Evolutionary conservation across 1,140 invertebrate species (phyloP).

Genomic region (Pseudomyrmex gracilis): DNA sequence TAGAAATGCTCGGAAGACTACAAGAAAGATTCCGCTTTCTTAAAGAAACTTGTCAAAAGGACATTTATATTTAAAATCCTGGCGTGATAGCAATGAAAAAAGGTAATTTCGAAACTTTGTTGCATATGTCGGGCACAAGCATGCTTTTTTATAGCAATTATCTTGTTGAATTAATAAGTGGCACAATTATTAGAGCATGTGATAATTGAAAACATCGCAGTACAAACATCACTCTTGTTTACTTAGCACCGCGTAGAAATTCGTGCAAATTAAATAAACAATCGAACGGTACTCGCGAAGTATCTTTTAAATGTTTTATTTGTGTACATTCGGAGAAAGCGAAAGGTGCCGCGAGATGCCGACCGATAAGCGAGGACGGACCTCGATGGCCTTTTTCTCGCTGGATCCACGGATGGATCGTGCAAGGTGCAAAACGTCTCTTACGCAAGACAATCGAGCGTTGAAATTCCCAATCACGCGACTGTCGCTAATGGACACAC

Average conservation of each 20-base stretch:
- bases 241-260: not conserved
- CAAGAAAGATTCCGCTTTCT: slow-evolving; percentile 13
- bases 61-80: slow-evolving; percentile 31
- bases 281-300: slow-evolving; percentile 26
- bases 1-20: slow-evolving; percentile 8
- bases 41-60: not conserved
- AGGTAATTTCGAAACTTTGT: slow-evolving; percentile 9
- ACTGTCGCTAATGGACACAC: slow-evolving; percentile 34
- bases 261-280: slow-evolving; percentile 38
- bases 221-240: not conserved
- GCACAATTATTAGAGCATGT: slow-evolving; percentile 41
- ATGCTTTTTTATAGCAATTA: not conserved
- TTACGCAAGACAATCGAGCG: slow-evolving; percentile 55
- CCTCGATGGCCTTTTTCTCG: slow-evolving; percentile 39
- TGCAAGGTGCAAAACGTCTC: slow-evolving; percentile 58
- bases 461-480: slow-evolving; percentile 38
- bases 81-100: slow-evolving; percentile 1
- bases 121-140: not conserved
- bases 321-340: slow-evolving; percentile 68
- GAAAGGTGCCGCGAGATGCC: slow-evolving; percentile 34
- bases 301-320: slow-evolving; percentile 50
- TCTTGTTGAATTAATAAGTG: slow-evolving; percentile 29
- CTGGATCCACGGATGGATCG: not conserved
- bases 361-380: slow-evolving; percentile 2
- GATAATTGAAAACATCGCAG: not conserved